Base-by-base conservation (phyloP, 2,888 invertebrate species). In the Piscicola geometra region DNA sequence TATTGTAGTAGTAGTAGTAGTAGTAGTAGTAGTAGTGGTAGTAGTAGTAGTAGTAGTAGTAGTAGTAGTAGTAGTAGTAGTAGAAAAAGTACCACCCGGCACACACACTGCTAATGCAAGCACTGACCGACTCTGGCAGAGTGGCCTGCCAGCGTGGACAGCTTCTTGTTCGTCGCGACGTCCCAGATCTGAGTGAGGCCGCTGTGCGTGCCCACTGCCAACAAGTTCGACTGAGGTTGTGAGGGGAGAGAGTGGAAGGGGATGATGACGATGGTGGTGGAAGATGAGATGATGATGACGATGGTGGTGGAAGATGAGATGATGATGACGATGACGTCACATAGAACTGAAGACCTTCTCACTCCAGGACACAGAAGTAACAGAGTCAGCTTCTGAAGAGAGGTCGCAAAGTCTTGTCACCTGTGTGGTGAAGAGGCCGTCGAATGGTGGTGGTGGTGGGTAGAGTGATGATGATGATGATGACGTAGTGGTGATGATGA, bases 341-440 rank as follows among this genome's bases (percentile, higher is more conserved):
- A n/a, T n/a, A n/a, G n/a, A n/a, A n/a, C n/a, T n/a, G n/a, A n/a
- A n/a, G n/a, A 88, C 88, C 80, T 97, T 89, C 84, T 98, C 98
- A 83, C 95, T 94, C 98, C 99, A 99, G 70, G 97, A 94, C 30
- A 99, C 98, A 0, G 98, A 97, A 3, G 98, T 98, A 47, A 99
- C 97, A 12, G 93, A 92, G 85, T 98, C 98, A 41, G 92, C 92
- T 85, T 96, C 73, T 3, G 73, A 5, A 1, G 73, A 30, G 33
- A 95, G 56, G 56, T 76, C 71, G 91, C 90, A 15, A 93, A 92
- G 77, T 98, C 88, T 87, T 99, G 98, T 87, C 98, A 99, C 60
- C 99, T 87, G 83, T 96, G 89, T 36, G 95, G n/a, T n/a, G n/a
- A n/a, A n/a, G n/a, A n/a, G n/a, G n/a, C n/a, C n/a, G n/a, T n/a